Evolutionary conservation across 2,888 invertebrate species (phyloP).

Genomic region (Griposia aprilina): DNA sequence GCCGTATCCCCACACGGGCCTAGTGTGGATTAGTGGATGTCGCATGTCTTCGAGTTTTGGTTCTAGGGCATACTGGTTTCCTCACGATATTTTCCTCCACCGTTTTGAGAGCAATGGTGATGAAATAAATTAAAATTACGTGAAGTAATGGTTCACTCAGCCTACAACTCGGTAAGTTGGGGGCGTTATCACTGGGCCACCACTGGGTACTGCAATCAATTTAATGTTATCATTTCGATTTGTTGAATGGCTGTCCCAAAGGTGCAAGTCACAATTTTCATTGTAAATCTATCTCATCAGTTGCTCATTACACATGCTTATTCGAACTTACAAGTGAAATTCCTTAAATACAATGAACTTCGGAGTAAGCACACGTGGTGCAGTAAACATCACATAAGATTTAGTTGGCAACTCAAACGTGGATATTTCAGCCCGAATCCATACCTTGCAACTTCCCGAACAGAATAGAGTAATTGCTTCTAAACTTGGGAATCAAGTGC

Average conservation of each 20-base stretch:
- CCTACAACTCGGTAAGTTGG: background rate
- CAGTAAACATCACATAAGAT: constrained; percentile 46
- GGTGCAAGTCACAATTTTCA: background rate
- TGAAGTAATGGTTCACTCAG: too few species aligned
- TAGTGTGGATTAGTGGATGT: background rate
- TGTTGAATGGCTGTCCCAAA: background rate
- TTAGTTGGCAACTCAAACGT: constrained; percentile 58
- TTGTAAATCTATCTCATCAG: background rate
- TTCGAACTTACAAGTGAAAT: constrained; percentile 15
- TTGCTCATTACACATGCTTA: constrained; percentile 3
- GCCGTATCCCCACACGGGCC: background rate
- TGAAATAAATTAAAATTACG: background rate
- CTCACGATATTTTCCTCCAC: background rate
- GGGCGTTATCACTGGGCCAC: background rate
- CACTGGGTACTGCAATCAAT: background rate
- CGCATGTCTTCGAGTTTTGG: too few species aligned
- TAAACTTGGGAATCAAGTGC: constrained; percentile 76
- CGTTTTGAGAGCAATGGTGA: background rate
- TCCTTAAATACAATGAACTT: constrained; percentile 32
- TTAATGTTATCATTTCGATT: background rate
- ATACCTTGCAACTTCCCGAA: constrained; percentile 56
- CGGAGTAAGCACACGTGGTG: constrained; percentile 18
- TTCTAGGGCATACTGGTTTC: background rate
- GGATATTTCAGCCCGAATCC: constrained; percentile 58
- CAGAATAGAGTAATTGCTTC: constrained; percentile 77